phyloP scores from a whole-genome alignment of 1,140 invertebrate genomes.

The Solen grandis region DNA sequence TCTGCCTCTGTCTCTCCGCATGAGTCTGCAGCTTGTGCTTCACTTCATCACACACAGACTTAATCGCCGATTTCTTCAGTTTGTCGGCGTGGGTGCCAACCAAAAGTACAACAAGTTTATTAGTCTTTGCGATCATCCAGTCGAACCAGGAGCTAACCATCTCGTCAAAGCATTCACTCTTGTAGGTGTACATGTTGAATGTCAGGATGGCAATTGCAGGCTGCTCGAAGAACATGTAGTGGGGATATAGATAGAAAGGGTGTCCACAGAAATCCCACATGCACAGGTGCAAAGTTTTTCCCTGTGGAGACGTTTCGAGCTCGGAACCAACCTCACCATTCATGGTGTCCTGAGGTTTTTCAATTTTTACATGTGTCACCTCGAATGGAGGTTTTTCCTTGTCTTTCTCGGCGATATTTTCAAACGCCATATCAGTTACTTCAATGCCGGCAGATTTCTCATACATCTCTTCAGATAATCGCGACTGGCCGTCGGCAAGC shows the following conservation, averaged over 20 bases:
- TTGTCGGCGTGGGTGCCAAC: slow-evolving; percentile 76
- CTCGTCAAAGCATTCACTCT: slow-evolving; percentile 65
- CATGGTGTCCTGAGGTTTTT: slow-evolving; percentile 42
- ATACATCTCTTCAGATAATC: slow-evolving; percentile 67
- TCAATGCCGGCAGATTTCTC: slow-evolving; percentile 73
- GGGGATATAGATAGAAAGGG: slow-evolving; percentile 73
- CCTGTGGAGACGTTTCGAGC: not conserved
- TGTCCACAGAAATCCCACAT: slow-evolving; percentile 78
- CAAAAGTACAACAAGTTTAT: slow-evolving; percentile 72
- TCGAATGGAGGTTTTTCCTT: slow-evolving; percentile 55
- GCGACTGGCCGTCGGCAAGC: slow-evolving; percentile 74
- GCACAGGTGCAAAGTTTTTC: slow-evolving; percentile 64
- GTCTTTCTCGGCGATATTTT: slow-evolving; percentile 62
- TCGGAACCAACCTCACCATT: not conserved
- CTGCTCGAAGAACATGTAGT: slow-evolving; percentile 76
- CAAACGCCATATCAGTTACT: slow-evolving; percentile 69
- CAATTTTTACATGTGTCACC: slow-evolving; percentile 59
- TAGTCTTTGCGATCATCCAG: slow-evolving; percentile 77
- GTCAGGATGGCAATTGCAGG: slow-evolving; percentile 73
- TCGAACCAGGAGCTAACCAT: slow-evolving; percentile 77
- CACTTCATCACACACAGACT: slow-evolving; percentile 65
- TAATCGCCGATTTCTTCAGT: slow-evolving; percentile 58
- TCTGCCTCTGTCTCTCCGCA: slow-evolving; percentile 50
- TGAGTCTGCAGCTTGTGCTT: slow-evolving; percentile 57
- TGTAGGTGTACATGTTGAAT: slow-evolving; percentile 77